Conservation (phyloP, 2,888 invertebrate species). For the Meganola albula region DNA sequence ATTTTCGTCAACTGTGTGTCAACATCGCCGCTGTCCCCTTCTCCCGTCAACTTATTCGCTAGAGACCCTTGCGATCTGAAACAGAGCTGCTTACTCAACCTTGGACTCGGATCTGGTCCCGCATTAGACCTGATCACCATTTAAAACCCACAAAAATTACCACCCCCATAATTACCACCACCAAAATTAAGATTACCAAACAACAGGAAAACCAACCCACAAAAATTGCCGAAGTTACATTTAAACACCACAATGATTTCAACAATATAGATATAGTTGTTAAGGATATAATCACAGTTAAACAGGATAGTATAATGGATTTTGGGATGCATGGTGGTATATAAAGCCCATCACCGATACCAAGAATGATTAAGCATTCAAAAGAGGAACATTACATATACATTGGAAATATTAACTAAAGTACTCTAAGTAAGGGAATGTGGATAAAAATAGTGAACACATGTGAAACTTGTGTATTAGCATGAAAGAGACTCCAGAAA, state of each 20-base stretch:
- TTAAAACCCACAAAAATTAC: conserved; percentile 17
- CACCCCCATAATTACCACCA: conserved; percentile 36
- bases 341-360: conserved; percentile 71
- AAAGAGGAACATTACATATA: conserved; percentile 60
- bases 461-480: conserved; percentile 16
- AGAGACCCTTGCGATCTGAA: conserved; percentile 93
- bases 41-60: conserved; percentile 93
- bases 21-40: conserved; percentile 96
- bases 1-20: conserved; percentile 97
- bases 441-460: conserved; percentile 16
- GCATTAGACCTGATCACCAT: conserved; percentile 64
- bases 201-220: conserved; percentile 14
- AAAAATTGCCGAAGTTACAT: conserved; percentile 6
- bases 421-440: conserved; percentile 24
- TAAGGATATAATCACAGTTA: conserved; percentile 33
- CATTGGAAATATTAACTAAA: conserved; percentile 19
- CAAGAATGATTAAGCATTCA: conserved; percentile 76
- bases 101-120: conserved; percentile 76
- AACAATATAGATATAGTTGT: conserved; percentile 14
- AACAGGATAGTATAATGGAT: no score
- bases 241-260: conserved; percentile 11
- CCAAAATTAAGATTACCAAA: conserved; percentile 33
- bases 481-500: conserved; percentile 17
- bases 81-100: conserved; percentile 80
- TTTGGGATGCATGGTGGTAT: conserved; percentile 53